Conservation (phyloP, 2,113 vertebrate genomes). For the Oreochromis tanganicae region DNA sequence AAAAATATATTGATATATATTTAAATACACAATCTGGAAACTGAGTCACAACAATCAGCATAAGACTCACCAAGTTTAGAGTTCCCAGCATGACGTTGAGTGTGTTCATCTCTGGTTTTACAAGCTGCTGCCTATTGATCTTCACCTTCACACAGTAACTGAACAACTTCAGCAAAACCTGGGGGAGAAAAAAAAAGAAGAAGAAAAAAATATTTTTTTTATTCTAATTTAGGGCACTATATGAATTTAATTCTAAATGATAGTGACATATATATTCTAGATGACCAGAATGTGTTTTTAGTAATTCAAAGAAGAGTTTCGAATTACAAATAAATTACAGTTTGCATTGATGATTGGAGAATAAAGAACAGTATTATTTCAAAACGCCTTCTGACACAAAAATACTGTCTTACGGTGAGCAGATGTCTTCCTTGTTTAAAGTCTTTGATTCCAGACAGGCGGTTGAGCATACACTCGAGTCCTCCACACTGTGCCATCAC, state of each 20-base stretch:
- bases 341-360: neutral
- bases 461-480: constrained; percentile 94
- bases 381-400: neutral
- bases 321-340: neutral
- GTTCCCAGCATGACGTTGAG: constrained; percentile 98
- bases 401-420: constrained; percentile 80
- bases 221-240: neutral
- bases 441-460: constrained; percentile 93
- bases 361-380: neutral
- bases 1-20: too few relatives aligned
- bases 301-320: neutral
- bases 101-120: constrained; percentile 98
- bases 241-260: neutral
- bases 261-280: neutral
- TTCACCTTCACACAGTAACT: constrained; percentile 99
- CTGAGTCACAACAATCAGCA: neutral
- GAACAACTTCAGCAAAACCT: constrained; percentile 96
- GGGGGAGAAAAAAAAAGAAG: neutral
- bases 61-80: constrained; percentile 84
- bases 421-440: constrained; percentile 98
- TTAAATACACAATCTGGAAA: neutral
- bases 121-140: constrained; percentile 92
- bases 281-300: neutral
- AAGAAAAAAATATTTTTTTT: neutral
- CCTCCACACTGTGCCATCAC: constrained; percentile 98